Evolutionary conservation across 2,113 vertebrate genomes (phyloP), one percentile per base, ranked within the genome.

Genomic region (Lampris incognitus): DNA sequence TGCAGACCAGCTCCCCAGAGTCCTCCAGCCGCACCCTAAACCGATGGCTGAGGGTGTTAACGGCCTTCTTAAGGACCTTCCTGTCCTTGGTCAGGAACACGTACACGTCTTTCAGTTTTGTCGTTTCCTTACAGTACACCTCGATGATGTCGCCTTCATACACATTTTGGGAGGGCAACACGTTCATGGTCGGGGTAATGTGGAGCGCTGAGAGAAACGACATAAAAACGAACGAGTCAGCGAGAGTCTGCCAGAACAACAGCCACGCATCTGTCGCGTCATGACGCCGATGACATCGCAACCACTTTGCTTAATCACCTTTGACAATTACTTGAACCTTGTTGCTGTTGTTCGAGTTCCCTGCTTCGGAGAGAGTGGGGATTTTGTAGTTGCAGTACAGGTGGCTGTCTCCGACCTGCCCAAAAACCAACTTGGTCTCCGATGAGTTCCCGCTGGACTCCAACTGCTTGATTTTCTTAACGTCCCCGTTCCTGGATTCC

Each of bases 1-100:
- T 92, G 54, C 94, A 95, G 38, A 81, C 74, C 2, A 94, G 91
- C 52, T 85, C 74, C 13, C 93, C 93, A 6, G 92, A 88, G 67
- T 91, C 83, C 0, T 71, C 82, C 0, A 70, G 78, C 9, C 11
- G 6, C 0, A 55, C 73, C 0, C 0, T 67, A 2, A 88, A 62
- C 7, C 4, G 62, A 50, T 92, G 40, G 39, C 0, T 64, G n/a
- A 92, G 80, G 36, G 65, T 66, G 13, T 4, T 1, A 0, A 0
- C 0, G 1, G n/a, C 69, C 13, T 60, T 9, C 2, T 69, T 67
- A 8, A 93, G 83, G 69, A 93, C 40, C 1, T 0, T 65, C 10
- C 1, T 56, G 46, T 63, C 57, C 64, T 55, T 91, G 0, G 62
- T 82, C 39, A 94, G 84, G 69, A 79, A 92, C 0, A 94, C 58